Percentiles rank a stretch among this genome's conserved stretches.
phyloP scores from a whole-genome alignment of 2,797 vertebrate genomes.

The Hirundo rustica region DNA sequence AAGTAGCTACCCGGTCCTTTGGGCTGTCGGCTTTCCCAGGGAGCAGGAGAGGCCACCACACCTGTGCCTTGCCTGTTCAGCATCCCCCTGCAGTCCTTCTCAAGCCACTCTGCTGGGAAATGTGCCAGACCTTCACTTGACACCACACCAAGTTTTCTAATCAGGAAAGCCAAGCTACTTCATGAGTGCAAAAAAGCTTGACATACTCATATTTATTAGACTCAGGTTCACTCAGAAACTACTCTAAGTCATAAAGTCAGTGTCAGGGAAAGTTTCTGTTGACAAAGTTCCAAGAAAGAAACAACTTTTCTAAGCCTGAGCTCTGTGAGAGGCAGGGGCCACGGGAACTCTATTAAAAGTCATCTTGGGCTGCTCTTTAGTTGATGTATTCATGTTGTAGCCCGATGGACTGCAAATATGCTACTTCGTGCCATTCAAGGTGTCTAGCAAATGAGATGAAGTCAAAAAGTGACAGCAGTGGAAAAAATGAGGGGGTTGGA shows the following conservation, averaged over 20 bases:
- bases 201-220: background rate
- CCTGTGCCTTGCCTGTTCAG: background rate
- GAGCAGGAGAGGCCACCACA: rapidly evolving
- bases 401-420: background rate
- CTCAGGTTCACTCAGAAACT: background rate
- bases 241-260: background rate
- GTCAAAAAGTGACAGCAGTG: background rate
- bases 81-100: background rate
- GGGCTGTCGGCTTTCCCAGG: background rate
- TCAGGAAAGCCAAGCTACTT: background rate
- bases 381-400: background rate
- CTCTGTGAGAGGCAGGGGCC: background rate
- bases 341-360: background rate
- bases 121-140: background rate
- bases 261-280: background rate
- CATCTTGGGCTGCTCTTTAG: background rate
- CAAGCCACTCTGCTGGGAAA: background rate
- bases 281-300: background rate
- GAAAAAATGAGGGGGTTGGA: rapidly evolving
- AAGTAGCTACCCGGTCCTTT: background rate
- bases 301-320: background rate
- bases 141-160: background rate
- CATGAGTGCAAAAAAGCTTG: background rate
- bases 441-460: background rate
- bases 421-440: background rate